These are phyloP conservation scores for Allygus modestus DNA, from an alignment of 2,888 invertebrate genomes.

Conservation along the genomic window DNA sequence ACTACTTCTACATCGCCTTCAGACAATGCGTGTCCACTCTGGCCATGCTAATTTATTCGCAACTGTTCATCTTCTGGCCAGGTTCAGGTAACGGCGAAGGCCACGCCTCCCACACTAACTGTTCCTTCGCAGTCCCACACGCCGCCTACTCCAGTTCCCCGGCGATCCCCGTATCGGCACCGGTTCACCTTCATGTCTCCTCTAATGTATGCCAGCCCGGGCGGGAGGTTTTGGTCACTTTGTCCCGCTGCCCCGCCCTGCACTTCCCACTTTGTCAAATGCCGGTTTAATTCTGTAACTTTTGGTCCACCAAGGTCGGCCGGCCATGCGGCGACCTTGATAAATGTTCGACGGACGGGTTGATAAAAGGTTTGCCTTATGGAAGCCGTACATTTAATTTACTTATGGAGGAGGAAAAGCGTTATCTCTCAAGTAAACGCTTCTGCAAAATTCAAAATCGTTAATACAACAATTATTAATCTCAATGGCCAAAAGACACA, in stretches of 20 bases:
- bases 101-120: slow-evolving; percentile 47
- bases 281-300: slow-evolving; percentile 24
- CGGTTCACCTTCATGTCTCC: slow-evolving; percentile 43
- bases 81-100: slow-evolving; percentile 17
- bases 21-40: slow-evolving; percentile 26
- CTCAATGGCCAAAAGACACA: no score
- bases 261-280: slow-evolving; percentile 39
- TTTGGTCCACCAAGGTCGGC: slow-evolving; percentile 42
- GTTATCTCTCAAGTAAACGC: no score
- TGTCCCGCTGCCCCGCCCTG: slow-evolving; percentile 19
- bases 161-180: slow-evolving; percentile 30
- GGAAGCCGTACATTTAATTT: no score
- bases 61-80: no score
- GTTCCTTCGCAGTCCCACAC: slow-evolving; percentile 32
- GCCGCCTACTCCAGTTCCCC: slow-evolving; percentile 38
- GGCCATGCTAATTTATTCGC: slow-evolving; percentile 39
- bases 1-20: not conserved
- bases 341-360: not conserved
- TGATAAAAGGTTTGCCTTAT: no score
- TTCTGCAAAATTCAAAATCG: no score
- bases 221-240: not conserved
- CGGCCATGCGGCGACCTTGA: slow-evolving; percentile 39
- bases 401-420: no score
- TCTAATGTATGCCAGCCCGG: no score
- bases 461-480: no score